Percentiles rank a stretch among this genome's conserved stretches.
These are phyloP conservation scores for Monoplex corrugatus DNA, from an alignment of 2,888 invertebrate genomes.

Conservation along the genomic window DNA sequence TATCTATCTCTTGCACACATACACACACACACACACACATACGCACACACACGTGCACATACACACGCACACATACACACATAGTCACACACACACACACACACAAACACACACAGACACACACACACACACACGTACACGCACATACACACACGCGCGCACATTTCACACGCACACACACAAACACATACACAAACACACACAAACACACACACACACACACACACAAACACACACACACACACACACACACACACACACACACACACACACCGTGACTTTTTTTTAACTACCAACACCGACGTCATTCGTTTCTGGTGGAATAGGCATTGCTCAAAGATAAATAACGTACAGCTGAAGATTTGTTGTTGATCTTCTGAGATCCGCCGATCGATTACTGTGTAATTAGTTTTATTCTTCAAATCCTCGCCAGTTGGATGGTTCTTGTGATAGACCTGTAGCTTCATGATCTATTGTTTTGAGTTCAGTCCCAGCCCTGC, in stretches of 20 bases:
- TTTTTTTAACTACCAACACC: no score
- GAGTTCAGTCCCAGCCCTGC: no score
- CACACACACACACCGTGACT: constrained; percentile 1
- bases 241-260: neutral
- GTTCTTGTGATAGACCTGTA: no score
- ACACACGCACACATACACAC: neutral
- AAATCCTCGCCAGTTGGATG: no score
- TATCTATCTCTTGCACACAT: no score
- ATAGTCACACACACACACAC: neutral
- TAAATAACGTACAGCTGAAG: no score
- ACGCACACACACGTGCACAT: neutral
- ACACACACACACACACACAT: neutral
- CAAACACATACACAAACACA: neutral
- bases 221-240: neutral
- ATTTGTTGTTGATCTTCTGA: no score
- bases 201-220: neutral
- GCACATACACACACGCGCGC: neutral
- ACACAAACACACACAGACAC: neutral
- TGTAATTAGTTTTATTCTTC: no score
- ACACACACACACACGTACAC: neutral
- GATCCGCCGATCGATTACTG: no score
- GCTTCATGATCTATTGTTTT: no score
- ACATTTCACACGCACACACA: neutral
- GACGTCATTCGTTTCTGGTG: no score
- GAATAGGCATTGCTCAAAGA: no score